phyloP scores from a whole-genome alignment of 53 echinoderm and acorn worm species.

The Paracentrotus lividus region DNA sequence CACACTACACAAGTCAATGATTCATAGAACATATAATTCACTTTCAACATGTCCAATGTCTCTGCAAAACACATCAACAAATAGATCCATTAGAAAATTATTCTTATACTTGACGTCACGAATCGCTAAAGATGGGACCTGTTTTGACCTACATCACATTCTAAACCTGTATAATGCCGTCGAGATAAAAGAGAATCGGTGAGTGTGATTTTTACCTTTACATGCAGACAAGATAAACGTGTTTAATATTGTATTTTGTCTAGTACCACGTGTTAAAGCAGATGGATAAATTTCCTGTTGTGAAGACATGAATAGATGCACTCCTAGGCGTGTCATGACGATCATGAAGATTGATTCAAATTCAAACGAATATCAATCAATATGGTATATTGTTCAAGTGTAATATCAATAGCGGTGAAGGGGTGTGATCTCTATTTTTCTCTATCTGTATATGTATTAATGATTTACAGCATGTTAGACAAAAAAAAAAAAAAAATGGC shows the following conservation, averaged over 20 bases:
- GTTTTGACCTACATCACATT: constrained; percentile 13
- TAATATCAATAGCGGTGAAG: constrained; percentile 15
- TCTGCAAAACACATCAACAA: constrained; percentile 32
- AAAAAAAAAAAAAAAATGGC: no score
- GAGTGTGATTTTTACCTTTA: background rate
- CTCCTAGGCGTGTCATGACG: constrained; percentile 14
- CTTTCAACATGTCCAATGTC: background rate
- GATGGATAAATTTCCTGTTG: constrained; percentile 47
- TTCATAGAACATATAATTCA: background rate
- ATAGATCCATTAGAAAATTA: constrained; percentile 34
- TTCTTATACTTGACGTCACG: background rate
- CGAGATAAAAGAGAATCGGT: background rate
- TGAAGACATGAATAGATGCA: constrained; percentile 35
- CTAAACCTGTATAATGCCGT: background rate
- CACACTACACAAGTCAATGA: background rate
- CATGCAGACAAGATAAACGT: background rate
- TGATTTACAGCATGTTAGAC: no score
- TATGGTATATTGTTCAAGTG: background rate
- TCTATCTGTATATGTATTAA: background rate
- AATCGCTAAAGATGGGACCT: background rate
- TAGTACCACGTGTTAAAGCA: background rate
- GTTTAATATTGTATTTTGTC: constrained; percentile 13
- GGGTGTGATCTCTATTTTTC: background rate
- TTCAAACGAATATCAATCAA: constrained; percentile 35
- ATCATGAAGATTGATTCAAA: constrained; percentile 35